Conservation (phyloP, 1,140 invertebrate species). For the Neomicropteryx cornuta region DNA sequence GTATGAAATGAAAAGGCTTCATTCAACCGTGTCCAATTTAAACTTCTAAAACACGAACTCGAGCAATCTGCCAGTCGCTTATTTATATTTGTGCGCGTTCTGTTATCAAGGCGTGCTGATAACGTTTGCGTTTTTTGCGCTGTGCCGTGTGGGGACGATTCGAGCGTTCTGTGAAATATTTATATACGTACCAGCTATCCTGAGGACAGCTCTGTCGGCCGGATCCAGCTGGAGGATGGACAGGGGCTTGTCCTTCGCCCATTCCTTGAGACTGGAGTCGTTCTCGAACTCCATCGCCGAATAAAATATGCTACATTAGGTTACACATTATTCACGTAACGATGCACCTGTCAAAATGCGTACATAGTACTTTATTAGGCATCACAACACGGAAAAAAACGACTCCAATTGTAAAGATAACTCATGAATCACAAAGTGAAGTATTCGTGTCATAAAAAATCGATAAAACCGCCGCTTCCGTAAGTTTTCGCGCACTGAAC, state of each 20-base stretch:
- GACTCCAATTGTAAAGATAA: constrained; percentile 25
- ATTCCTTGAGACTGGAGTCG: constrained; percentile 82
- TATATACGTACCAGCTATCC: constrained; percentile 80
- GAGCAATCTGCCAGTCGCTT: too few relatives aligned
- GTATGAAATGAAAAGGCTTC: too few relatives aligned
- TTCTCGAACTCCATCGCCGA: constrained; percentile 66
- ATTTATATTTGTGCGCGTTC: too few relatives aligned
- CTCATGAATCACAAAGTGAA: constrained; percentile 32
- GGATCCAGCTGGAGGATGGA: constrained; percentile 91
- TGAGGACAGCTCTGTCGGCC: constrained; percentile 85
- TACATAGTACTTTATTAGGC: constrained; percentile 33
- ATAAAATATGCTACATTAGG: constrained; percentile 17
- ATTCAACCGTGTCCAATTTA: too few relatives aligned
- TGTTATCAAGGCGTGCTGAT: too few relatives aligned
- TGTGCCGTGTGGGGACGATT: too few relatives aligned
- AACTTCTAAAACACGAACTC: too few relatives aligned
- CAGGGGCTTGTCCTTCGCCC: constrained; percentile 91
- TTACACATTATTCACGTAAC: constrained; percentile 38
- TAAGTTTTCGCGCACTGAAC: constrained; percentile 17
- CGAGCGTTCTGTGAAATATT: background rate
- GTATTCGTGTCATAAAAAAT: constrained; percentile 38
- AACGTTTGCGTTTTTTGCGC: too few relatives aligned
- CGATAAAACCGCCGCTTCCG: constrained; percentile 29
- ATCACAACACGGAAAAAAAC: constrained; percentile 28
- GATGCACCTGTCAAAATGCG: constrained; percentile 34